Percentiles rank a stretch among this genome's conserved stretches.
Evolutionary conservation across 1,140 invertebrate genomes (phyloP).

Genomic region (Aleiodes sp.): DNA sequence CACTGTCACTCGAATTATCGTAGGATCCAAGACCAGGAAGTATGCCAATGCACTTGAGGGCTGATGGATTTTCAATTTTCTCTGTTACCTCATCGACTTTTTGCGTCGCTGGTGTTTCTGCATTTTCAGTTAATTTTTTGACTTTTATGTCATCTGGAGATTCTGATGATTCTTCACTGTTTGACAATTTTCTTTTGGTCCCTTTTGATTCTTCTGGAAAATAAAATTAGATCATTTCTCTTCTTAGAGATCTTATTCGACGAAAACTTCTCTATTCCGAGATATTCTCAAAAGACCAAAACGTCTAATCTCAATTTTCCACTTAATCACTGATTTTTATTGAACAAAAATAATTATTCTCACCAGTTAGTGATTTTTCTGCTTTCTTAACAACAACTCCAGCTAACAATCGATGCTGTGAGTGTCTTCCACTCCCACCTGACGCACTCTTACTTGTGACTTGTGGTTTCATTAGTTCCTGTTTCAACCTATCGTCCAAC

Average conservation of each 20-base stretch:
- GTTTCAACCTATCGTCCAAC: slow-evolving; percentile 72
- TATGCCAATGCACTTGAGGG: slow-evolving; percentile 74
- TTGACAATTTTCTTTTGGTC: slow-evolving; percentile 71
- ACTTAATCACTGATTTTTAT: too few species aligned
- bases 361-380: slow-evolving; percentile 65
- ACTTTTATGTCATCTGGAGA: slow-evolving; percentile 26
- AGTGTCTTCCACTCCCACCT: slow-evolving; percentile 55
- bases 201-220: slow-evolving; percentile 51
- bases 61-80: slow-evolving; percentile 18
- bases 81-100: background rate
- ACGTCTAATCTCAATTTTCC: too few species aligned
- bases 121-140: slow-evolving; percentile 6
- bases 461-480: slow-evolving; percentile 66
- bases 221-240: background rate
- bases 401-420: slow-evolving; percentile 70
- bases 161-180: slow-evolving; percentile 50
- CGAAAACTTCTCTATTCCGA: too few species aligned
- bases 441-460: slow-evolving; percentile 48
- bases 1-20: slow-evolving; percentile 75
- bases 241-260: too few species aligned
- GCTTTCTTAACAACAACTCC: slow-evolving; percentile 71
- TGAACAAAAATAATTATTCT: too few species aligned
- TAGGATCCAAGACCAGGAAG: slow-evolving; percentile 82
- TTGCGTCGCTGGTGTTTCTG: too few species aligned
- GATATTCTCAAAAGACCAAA: too few species aligned